A percentile compares a stretch with the other conserved stretches of the same genome.
These are phyloP conservation scores for Anhinga anhinga DNA, from an alignment of 2,113 vertebrate genomes.

Conservation along the genomic window DNA sequence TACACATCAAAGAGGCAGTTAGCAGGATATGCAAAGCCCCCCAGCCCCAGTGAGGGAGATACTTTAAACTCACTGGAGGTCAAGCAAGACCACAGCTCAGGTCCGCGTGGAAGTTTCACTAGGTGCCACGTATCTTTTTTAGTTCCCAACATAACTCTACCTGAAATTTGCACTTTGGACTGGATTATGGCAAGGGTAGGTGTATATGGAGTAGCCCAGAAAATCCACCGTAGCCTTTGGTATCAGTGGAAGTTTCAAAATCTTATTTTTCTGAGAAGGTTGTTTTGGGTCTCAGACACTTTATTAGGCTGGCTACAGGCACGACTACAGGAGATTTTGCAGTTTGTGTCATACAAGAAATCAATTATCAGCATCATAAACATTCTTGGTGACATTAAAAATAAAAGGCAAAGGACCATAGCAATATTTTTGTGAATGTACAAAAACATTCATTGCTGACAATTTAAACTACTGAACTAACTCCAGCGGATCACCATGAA, in stretches of 20 bases:
- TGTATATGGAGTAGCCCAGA: background rate
- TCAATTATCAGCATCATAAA: background rate
- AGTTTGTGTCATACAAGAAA: background rate
- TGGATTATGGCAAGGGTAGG: background rate
- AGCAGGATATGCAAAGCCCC: background rate
- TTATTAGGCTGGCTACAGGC: background rate
- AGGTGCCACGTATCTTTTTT: fast-evolving
- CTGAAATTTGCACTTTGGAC: background rate
- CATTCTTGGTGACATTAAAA: background rate
- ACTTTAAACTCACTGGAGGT: background rate
- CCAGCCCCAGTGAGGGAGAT: background rate
- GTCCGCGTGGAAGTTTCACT: background rate
- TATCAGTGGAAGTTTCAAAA: background rate
- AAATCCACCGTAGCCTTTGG: background rate
- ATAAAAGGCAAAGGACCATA: background rate
- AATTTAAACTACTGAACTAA: background rate
- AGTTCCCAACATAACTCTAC: background rate
- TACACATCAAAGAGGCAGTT: background rate
- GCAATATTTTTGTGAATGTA: background rate
- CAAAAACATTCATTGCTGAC: background rate
- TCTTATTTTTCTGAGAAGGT: background rate
- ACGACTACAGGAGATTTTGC: background rate
- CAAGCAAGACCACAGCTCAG: background rate
- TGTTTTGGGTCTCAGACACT: background rate
- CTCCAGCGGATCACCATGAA: background rate